Evolutionary conservation across 2,113 vertebrate species (phyloP), one percentile per base, ranked within the genome.

Genomic region (Phrynocephalus versicolor): DNA sequence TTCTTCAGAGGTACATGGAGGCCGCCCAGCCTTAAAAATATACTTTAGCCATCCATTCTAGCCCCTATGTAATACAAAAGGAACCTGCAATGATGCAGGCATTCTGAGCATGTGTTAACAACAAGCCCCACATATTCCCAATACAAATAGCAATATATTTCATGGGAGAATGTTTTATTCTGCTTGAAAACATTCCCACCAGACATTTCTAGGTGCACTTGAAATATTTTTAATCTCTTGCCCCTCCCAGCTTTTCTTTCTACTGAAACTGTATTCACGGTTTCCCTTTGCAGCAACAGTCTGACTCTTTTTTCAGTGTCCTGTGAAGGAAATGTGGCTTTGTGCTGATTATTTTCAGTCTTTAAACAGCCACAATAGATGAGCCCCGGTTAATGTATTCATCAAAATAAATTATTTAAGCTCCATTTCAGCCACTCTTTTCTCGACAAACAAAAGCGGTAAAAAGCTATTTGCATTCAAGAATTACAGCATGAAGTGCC

Each of bases 351-450:
- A 95, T 93, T 95, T 95, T 94, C 94, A 93, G 92, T 91, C 94
- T 89, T 94, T 93, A 94, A 95, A 92, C 92, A 94, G 81, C 64
- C 77, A 96, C 94, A 96, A 96, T 90, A 93, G 94, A 93, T 91
- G 91, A 92, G 91, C 83, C 92, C n/a, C 92, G 90, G 90, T 94
- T 94, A 94, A 95, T 91, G 92, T 92, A 95, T 94, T 96, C 95
- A 96, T 90, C 92, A 91, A 93, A 94, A 86, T 85, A 93, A 95
- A 95, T 96, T 96, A 96, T 91, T 96, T 95, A 95, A 96, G 95
- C 94, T 96, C 92, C 95, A 96, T 95, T 95, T 96, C 95, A 95
- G 88, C 89, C 89, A 91, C 94, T 95, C 89, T 91, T 94, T 85
- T 96, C 94, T 93, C 92, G 90, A 84, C 55, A 87, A 91, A 97